A percentile compares a stretch with the other conserved stretches of the same genome.
phyloP scores from a whole-genome alignment of 2,888 invertebrate genomes.

The Drosophila pullipes region DNA sequence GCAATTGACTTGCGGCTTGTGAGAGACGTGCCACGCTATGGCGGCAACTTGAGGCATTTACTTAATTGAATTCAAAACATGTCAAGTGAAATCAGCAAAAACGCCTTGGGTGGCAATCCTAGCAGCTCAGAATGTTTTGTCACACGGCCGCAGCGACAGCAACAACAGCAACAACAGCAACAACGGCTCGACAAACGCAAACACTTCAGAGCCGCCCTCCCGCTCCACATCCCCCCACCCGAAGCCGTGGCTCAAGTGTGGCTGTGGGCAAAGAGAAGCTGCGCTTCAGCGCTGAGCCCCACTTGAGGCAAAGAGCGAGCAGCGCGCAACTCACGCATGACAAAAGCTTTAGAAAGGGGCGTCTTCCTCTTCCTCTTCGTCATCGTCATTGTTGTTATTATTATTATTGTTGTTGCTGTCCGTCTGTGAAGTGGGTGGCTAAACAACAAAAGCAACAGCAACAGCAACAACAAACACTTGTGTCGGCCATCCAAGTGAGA shows the following conservation, averaged over 20 bases:
- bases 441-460: conserved; percentile 58
- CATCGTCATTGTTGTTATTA: conserved; percentile 36
- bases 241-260: conserved; percentile 42
- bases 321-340: conserved; percentile 58
- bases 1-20: conserved; percentile 49
- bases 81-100: conserved; percentile 71
- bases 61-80: conserved; percentile 78
- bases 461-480: conserved; percentile 68
- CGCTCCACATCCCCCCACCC: neutral
- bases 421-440: conserved; percentile 61
- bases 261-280: conserved; percentile 63
- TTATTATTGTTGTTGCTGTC: conserved; percentile 36
- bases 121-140: conserved; percentile 44
- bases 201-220: conserved; percentile 51
- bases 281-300: conserved; percentile 56
- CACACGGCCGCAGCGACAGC: conserved; percentile 40
- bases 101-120: conserved; percentile 70
- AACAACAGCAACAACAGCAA: neutral
- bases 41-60: conserved; percentile 54
- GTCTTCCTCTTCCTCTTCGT: conserved; percentile 55
- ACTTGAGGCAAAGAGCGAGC: conserved; percentile 54
- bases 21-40: conserved; percentile 37
- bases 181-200: conserved; percentile 62
- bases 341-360: conserved; percentile 71
- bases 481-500: conserved; percentile 48